A percentile compares a stretch with the other conserved stretches of the same genome.
Evolutionary conservation across 2,888 invertebrate genomes (phyloP).

Genomic region (Noctua janthina): DNA sequence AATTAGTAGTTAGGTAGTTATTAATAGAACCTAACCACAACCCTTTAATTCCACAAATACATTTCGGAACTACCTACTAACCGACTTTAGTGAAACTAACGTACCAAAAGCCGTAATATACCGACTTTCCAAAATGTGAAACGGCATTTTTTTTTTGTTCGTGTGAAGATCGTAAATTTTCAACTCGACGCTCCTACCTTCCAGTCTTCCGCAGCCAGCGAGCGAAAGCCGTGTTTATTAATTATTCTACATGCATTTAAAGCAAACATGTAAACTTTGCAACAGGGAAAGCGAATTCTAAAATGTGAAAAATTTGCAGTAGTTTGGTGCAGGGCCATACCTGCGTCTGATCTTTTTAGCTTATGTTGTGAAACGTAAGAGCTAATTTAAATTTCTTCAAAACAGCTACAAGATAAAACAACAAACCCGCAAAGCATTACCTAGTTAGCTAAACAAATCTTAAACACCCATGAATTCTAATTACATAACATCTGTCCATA

Average conservation of each 20-base stretch:
- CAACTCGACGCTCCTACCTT: slow-evolving; percentile 51
- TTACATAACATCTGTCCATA: slow-evolving; percentile 3
- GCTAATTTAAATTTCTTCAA: not conserved
- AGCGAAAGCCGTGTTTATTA: slow-evolving; percentile 59
- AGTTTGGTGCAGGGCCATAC: not conserved
- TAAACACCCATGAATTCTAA: not conserved
- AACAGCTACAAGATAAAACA: not conserved
- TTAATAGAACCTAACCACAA: too few species aligned
- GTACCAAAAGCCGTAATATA: slow-evolving; percentile 31
- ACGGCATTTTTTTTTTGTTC: slow-evolving; percentile 37
- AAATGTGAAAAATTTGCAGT: slow-evolving; percentile 38
- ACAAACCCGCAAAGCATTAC: slow-evolving; percentile 5
- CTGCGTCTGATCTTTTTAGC: not conserved
- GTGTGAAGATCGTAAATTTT: slow-evolving; percentile 59
- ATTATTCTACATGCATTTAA: slow-evolving; percentile 66
- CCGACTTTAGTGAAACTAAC: slow-evolving; percentile 24
- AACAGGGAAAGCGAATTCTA: slow-evolving; percentile 39
- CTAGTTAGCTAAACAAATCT: not conserved
- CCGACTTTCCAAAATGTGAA: slow-evolving; percentile 21
- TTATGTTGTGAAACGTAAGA: not conserved
- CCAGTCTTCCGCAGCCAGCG: slow-evolving; percentile 47
- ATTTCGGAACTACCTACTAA: not conserved
- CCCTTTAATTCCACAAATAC: too few species aligned
- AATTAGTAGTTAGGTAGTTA: too few species aligned
- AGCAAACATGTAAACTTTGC: slow-evolving; percentile 61